Evolutionary conservation across 2,797 vertebrate species (phyloP), one percentile per base, ranked within the genome.

Genomic region (Pangasius macronema): DNA sequence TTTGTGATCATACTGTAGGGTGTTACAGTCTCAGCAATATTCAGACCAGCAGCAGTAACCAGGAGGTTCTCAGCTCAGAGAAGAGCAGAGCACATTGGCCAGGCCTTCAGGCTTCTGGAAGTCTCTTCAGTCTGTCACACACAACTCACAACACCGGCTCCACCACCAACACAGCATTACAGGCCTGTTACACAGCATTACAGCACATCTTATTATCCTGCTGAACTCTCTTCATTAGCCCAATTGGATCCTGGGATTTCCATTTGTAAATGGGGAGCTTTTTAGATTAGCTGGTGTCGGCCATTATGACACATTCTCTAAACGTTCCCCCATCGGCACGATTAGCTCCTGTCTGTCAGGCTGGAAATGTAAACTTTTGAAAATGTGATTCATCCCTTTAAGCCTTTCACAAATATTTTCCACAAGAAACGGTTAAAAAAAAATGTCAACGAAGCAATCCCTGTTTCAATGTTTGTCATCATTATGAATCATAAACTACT

Each of bases 161-260:
- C 93, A 92, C 94, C 94, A 94, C 93, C 94, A 95, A 94, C 95
- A 96, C 94, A 95, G 95, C 94, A 95, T 96, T 96, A 95, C 94
- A 96, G 94, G 95, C 93, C 95, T 95, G 95, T 96, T 96, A 96
- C 94, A 95, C 94, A 94, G 95, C 95, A 95, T 96, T 96, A 96
- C 95, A 95, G 94, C 95, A 96, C 95, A 95, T 96, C 95, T 94
- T 95, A 95, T 95, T 96, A 96, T 96, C 95, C 95, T 92, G 95
- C 95, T 96, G 94, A 95, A 96, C 94, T 95, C 94, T 93, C 95
- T 95, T 95, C 94, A 96, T 95, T 96, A 96, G 95, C 95, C 95
- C 95, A 96, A 96, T 95, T 96, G 95, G 95, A 96, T 96, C 94
- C 95, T 94, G 94, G 95, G 96, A 96, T 96, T 96, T 96, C 94